Conservation (phyloP, 37 sponge, comb jelly and placozoan genomes). For the Amphimedon queenslandica region DNA sequence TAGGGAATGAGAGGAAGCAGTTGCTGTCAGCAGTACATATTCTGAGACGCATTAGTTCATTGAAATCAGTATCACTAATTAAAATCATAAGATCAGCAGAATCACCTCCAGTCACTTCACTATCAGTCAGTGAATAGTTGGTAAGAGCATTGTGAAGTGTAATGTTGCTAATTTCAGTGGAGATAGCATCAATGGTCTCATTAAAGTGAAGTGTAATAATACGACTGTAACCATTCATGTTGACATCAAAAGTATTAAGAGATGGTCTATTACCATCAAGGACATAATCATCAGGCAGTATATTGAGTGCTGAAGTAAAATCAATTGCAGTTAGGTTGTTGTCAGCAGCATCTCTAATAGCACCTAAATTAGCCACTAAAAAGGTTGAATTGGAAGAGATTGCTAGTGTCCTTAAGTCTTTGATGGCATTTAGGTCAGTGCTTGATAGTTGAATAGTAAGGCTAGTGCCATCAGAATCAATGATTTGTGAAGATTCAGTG, state of each 20-base stretch:
- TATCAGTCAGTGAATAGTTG: constrained; percentile 22
- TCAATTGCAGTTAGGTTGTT: constrained; percentile 48
- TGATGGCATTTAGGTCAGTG: constrained; percentile 71
- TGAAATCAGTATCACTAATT: constrained; percentile 34
- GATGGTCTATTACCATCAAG: constrained; percentile 48
- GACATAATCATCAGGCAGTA: constrained; percentile 23
- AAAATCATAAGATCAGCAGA: constrained; percentile 28
- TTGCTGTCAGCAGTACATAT: constrained; percentile 56
- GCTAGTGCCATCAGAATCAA: background rate
- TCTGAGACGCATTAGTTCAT: constrained; percentile 36
- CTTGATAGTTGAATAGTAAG: constrained; percentile 34
- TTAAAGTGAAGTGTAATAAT: constrained; percentile 49
- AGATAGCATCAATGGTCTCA: constrained; percentile 53
- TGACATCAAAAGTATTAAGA: constrained; percentile 20
- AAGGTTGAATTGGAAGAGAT: constrained; percentile 52
- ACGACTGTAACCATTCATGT: constrained; percentile 48
- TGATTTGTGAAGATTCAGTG: constrained; percentile 12
- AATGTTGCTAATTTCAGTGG: constrained; percentile 17
- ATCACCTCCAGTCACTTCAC: constrained; percentile 29
- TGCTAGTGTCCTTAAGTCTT: constrained; percentile 55
- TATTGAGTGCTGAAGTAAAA: constrained; percentile 3
- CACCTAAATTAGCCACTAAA: constrained; percentile 22
- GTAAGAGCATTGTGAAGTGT: constrained; percentile 30
- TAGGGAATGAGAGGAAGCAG: constrained; percentile 63
- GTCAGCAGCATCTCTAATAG: constrained; percentile 54